phyloP scores from a whole-genome alignment of 2,113 vertebrate species.

The Haemorhous mexicanus region DNA sequence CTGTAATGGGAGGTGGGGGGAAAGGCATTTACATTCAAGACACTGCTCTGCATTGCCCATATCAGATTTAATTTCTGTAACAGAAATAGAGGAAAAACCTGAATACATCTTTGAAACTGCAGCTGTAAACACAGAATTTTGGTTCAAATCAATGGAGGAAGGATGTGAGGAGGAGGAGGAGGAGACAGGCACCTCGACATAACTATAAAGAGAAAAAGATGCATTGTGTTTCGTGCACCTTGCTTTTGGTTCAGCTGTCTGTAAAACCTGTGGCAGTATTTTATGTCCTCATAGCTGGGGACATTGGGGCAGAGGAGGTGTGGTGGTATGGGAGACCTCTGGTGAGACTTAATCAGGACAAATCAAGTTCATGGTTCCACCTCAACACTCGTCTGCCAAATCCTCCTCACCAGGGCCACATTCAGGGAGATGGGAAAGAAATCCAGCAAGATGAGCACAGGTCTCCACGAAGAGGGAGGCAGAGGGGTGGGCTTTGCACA shows the following conservation, averaged over 20 bases:
- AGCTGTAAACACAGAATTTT: not conserved
- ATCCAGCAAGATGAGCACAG: not conserved
- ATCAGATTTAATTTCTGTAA: not conserved
- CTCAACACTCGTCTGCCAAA: not conserved
- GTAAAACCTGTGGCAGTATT: not conserved
- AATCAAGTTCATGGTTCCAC: not conserved
- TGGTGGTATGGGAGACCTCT: not conserved
- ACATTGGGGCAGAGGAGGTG: not conserved
- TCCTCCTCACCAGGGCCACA: not conserved
- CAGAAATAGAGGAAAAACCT: not conserved
- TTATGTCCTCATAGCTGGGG: not conserved
- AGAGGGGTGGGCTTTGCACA: not conserved
- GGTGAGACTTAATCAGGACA: not conserved
- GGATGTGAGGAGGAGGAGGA: not conserved
- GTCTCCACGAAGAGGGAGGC: not conserved
- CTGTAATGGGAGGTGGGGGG: not conserved
- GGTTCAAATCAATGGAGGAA: not conserved
- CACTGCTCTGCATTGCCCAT: not conserved
- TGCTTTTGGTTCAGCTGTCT: not conserved
- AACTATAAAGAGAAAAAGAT: fast-evolving
- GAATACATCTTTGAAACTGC: not conserved
- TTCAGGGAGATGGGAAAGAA: not conserved
- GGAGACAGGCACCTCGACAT: fast-evolving
- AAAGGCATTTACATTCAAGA: slow-evolving; percentile 1
- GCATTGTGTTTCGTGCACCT: fast-evolving